Percentiles rank a stretch among this genome's conserved stretches.
Evolutionary conservation across 2,797 vertebrate species (phyloP).

Genomic region (Kryptopterus vitreolus): DNA sequence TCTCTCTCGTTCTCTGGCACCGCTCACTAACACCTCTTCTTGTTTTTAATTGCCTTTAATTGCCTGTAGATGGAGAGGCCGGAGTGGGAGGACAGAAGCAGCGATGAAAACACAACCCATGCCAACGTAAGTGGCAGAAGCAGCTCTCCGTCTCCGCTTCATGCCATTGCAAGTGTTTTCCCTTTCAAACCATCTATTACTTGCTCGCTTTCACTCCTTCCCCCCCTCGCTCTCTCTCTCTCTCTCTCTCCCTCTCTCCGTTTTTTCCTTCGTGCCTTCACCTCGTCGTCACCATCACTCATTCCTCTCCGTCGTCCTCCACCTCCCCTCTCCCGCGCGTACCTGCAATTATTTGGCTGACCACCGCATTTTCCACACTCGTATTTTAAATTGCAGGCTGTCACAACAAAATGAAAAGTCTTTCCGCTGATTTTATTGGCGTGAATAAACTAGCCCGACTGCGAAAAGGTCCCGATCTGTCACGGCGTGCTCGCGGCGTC

Average conservation of each 20-base stretch:
- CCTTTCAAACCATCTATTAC: neutral
- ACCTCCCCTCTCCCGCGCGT: constrained; percentile 43
- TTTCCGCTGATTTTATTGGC: neutral
- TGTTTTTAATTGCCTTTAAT: constrained; percentile 65
- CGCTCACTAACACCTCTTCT: constrained; percentile 64
- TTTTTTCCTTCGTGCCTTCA: neutral
- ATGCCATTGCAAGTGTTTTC: neutral
- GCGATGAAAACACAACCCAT: constrained; percentile 65
- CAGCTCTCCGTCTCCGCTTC: neutral
- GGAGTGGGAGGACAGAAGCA: constrained; percentile 65
- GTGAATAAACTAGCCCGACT: neutral
- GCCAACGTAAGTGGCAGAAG: constrained; percentile 57
- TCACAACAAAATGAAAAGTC: constrained; percentile 9
- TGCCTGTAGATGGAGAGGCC: constrained; percentile 66
- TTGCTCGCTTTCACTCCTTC: neutral
- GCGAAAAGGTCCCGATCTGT: constrained; percentile 1
- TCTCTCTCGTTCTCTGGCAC: neutral
- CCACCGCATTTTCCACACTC: neutral
- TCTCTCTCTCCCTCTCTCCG: neutral
- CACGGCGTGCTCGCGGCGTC: neutral
- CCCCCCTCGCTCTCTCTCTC: neutral
- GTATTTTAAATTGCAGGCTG: neutral
- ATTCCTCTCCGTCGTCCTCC: constrained; percentile 30
- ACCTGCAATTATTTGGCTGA: constrained; percentile 21
- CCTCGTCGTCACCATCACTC: neutral